Evolutionary conservation across 2,113 vertebrate genomes (phyloP).

Genomic region (Camelus dromedarius): DNA sequence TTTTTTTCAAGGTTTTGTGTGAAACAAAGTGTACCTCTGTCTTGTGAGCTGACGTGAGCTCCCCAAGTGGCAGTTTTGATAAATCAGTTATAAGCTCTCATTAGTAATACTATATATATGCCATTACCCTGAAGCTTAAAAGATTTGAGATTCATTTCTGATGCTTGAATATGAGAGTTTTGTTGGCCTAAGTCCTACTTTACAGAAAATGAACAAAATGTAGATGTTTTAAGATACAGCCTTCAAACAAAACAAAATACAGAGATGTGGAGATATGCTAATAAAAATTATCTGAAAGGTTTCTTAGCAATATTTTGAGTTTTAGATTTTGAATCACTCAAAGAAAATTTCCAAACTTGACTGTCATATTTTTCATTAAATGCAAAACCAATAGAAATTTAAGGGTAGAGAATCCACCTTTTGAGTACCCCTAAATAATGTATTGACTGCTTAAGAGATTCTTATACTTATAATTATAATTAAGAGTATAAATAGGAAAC

Average conservation of each 20-base stretch:
- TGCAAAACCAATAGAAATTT: not conserved
- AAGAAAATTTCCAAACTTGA: conserved; percentile 28
- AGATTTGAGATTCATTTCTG: not conserved
- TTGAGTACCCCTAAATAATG: not conserved
- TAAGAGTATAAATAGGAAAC: not conserved
- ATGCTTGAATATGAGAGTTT: not conserved
- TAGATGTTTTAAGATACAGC: not conserved
- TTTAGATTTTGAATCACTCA: conserved; percentile 44
- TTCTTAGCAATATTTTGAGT: conserved; percentile 34
- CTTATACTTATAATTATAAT: not conserved
- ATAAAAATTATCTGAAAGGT: conserved; percentile 27
- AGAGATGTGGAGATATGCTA: not conserved
- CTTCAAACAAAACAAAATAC: not conserved
- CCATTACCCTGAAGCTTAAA: not conserved
- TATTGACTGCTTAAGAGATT: not conserved
- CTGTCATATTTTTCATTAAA: conserved; percentile 36
- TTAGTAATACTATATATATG: not conserved
- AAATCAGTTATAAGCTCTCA: not conserved
- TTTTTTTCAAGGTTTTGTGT: not conserved
- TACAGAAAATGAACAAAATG: not conserved
- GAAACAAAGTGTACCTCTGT: not conserved
- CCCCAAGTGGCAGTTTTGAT: not conserved
- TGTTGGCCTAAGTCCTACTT: not conserved
- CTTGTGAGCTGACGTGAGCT: not conserved
- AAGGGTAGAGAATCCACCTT: not conserved